Evolutionary conservation across 2,113 vertebrate species (phyloP).

Genomic region (Macroglossus sobrinus): DNA sequence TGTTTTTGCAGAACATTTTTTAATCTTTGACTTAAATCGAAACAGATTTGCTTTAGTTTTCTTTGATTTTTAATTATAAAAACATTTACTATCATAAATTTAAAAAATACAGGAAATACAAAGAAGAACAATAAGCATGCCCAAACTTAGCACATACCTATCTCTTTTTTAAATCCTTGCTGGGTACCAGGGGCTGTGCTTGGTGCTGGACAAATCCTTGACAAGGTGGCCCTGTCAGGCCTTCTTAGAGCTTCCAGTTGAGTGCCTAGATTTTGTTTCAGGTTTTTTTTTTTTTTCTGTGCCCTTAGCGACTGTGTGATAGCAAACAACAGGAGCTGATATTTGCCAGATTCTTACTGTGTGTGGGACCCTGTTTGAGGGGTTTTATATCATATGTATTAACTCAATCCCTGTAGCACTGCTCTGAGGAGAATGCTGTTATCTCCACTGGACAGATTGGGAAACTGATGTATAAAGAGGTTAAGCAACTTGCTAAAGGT

Average conservation of each 20-base stretch:
- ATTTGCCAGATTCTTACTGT: not conserved
- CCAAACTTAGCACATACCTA: not conserved
- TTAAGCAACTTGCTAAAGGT: not conserved
- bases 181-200: not conserved
- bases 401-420: not conserved
- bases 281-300: not conserved
- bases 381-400: not conserved
- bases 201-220: not conserved
- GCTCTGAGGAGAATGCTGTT: not conserved
- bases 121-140: not conserved
- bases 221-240: not conserved
- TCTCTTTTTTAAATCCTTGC: not conserved
- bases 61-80: not conserved
- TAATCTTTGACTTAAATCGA: not conserved
- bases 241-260: not conserved
- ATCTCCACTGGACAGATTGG: not conserved
- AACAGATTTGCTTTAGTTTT: not conserved
- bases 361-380: not conserved
- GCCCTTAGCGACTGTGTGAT: not conserved
- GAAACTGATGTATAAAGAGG: not conserved
- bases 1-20: slow-evolving; percentile 27
- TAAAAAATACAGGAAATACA: not conserved
- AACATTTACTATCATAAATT: not conserved
- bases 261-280: not conserved
- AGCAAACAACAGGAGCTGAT: not conserved